Percentiles rank a stretch among this genome's conserved stretches.
Conservation (phyloP, 2,113 vertebrate genomes). For the Petrocephalus zakoni region DNA sequence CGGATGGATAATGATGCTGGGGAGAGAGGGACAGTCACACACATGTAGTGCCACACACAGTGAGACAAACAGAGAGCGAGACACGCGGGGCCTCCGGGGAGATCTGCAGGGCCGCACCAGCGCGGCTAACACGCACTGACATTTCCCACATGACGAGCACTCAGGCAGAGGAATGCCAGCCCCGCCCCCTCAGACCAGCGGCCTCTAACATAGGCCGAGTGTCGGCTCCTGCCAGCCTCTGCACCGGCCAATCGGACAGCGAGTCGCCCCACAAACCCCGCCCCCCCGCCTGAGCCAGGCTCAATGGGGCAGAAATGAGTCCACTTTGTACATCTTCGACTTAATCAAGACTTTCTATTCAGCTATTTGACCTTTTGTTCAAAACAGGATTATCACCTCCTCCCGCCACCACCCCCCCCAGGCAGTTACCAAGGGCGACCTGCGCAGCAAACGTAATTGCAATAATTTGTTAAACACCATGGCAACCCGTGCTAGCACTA, state of each 20-base stretch:
- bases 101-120: not conserved
- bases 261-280: conserved; percentile 79
- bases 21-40: not conserved
- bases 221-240: conserved; percentile 84
- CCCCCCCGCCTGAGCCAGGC: conserved; percentile 77
- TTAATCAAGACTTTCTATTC: conserved; percentile 99
- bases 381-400: conserved; percentile 99
- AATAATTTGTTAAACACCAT: conserved; percentile 99
- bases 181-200: conserved; percentile 30
- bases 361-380: conserved; percentile 99
- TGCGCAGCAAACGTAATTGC: conserved; percentile 99
- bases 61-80: conserved; percentile 20
- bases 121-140: not conserved
- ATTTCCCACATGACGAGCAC: not conserved
- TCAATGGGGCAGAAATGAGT: conserved; percentile 90
- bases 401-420: conserved; percentile 69
- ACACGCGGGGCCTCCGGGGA: conserved; percentile 12
- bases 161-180: conserved; percentile 18
- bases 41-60: conserved; percentile 12
- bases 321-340: conserved; percentile 99
- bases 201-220: conserved; percentile 58
- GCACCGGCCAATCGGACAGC: conserved; percentile 87
- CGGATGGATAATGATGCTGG: not conserved
- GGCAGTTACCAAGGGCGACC: conserved; percentile 98
- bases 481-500: conserved; percentile 99